Base-by-base conservation (phyloP, 2,888 invertebrate species). In the Pogonocherus hispidulus region DNA sequence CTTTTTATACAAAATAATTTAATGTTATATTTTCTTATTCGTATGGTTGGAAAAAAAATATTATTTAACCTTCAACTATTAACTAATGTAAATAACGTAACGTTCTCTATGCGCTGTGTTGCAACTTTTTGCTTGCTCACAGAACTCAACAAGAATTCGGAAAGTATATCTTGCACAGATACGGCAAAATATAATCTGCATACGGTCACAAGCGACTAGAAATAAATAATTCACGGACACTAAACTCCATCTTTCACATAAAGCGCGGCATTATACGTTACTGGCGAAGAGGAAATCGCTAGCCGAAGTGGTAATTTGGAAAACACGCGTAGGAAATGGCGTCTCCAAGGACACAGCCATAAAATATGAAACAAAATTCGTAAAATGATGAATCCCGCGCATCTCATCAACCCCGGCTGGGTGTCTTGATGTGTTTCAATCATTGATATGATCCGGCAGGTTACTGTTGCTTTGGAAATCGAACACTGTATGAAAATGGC, bases 341-440 rank as follows among this genome's bases (percentile, higher is more conserved):
- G 70, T 72, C 71, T 70, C 68, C 68, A 63, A 63, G 63, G 71
- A 68, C 47, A 18, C 54, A 62, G 65, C 71, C 74, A 77, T 83
- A 82, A 83, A 83, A 81, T 81, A 82, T 81, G 80, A 75, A 82
- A 79, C 77, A 78, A 80, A 79, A 81, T 82, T 79, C 81, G 78
- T 80, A 82, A 82, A 83, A 82, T 76, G 80, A 80, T 78, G 82
- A 83, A 83, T 82, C 83, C 78, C 76, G 79, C 79, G 80, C 81
- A 82, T 82, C 82, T 83, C 82, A 82, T 82, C 82, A 82, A 70
- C 71, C 74, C 74, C 76, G 70, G 74, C 69, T 65, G 27, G 8
- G 71, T 73, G 75, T 70, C 70, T 78, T 81, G 80, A 80, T 81
- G 80, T 76, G 77, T 81, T 82, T 81, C 82, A 82, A 81, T 82